Evolutionary conservation across 2,113 vertebrate genomes (phyloP), one percentile per base, ranked within the genome.

Genomic region (Siniperca knerii): DNA sequence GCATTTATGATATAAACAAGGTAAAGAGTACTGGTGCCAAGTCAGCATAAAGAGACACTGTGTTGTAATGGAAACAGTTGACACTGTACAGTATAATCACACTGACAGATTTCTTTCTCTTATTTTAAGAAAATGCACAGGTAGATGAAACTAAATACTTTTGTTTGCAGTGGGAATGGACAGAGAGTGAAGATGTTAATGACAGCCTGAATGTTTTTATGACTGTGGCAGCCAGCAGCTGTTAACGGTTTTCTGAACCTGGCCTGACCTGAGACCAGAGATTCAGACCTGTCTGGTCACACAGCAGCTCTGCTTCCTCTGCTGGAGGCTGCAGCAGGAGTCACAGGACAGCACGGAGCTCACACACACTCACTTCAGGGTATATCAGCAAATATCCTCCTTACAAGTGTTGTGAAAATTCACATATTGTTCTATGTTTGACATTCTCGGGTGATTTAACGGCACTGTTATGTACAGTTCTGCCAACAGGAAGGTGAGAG

Each of bases 271-370:
- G 60, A 81, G 52, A 57, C 33, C 50, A 75, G n/a, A 16, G 42
- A 16, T 29, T 62, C 74, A 73, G 77, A 71, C 73, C 77, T 60
- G 46, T 82, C 46, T 65, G 48, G 55, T 61, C 58, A 46, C 48
- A 66, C 72, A 77, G 77, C 79, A 85, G 60, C 74, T 86, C 74
- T 58, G 40, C 37, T 37, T 42, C 75, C 60, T 25, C 48, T 65
- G 86, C 87, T 87, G 84, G 86, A 86, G 67, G 57, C 79, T 79
- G 90, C 70, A 13, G 23, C 82, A 88, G 96, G 96, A 95, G 85
- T 77, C 79, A 78, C 92, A 80, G 96, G 94, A 23, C 68, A 93
- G 77, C 85, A 89, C 79, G 95, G 95, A 94, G 94, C 83, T 75
- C 67, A 20, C 33, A 66, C 37, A 69, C 57, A 44, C 42, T 20